Evolutionary conservation across 2,888 invertebrate genomes (phyloP).

Genomic region (Andrena chrysosceles): DNA sequence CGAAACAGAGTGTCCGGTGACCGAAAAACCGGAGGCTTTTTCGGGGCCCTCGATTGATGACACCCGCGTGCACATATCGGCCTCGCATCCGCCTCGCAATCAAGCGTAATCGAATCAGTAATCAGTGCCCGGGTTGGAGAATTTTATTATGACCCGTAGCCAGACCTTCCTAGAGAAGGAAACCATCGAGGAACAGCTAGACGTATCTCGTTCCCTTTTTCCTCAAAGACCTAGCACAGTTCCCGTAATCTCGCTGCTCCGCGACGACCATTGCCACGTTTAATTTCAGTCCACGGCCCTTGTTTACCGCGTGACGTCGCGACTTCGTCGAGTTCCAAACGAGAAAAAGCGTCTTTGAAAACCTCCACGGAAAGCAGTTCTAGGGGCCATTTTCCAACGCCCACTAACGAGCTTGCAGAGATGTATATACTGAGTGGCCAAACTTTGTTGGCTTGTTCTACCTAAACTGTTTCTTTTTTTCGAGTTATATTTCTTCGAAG

Average conservation of each 20-base stretch:
- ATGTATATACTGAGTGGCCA: background rate
- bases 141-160: conserved; percentile 51
- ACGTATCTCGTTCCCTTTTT: conserved; percentile 9
- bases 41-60: background rate
- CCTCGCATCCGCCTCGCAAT: conserved; percentile 50
- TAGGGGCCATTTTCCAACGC: background rate
- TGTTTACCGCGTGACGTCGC: conserved; percentile 9
- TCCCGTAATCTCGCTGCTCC: conserved; percentile 7
- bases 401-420: conserved; percentile 9
- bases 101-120: conserved; percentile 67
- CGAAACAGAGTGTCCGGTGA: background rate
- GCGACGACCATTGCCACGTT: background rate
- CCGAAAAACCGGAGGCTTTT: conserved; percentile 17
- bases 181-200: background rate
- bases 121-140: conserved; percentile 51
- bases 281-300: background rate
- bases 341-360: background rate
- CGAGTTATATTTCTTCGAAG: too few relatives aligned
- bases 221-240: conserved; percentile 3
- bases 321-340: background rate
- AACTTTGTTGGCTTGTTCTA: background rate
- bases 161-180: conserved; percentile 23
- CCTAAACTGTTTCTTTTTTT: too few relatives aligned
- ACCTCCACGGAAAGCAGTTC: background rate
- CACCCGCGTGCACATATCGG: background rate